A percentile compares a stretch with the other conserved stretches of the same genome.
These are phyloP conservation scores for Parazoanthus swiftii DNA, from an alignment of 92 coral and sea anemone species.

Conservation along the genomic window DNA sequence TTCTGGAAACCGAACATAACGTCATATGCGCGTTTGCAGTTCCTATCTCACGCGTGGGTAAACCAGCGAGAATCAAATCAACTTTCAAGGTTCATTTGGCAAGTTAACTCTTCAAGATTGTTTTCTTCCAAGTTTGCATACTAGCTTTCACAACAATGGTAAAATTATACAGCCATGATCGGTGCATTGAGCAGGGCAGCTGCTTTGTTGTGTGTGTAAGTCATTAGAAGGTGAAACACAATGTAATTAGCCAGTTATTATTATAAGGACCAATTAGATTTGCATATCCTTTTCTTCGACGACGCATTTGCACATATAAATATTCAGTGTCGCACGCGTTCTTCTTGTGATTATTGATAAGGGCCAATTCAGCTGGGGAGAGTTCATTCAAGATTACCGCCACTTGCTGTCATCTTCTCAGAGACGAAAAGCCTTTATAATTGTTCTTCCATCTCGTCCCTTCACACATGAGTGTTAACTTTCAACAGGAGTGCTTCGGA, in stretches of 20 bases:
- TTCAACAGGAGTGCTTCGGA: constrained; percentile 72
- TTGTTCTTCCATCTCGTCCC: constrained; percentile 47
- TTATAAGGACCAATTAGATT: constrained; percentile 99
- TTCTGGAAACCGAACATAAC: constrained; percentile 40
- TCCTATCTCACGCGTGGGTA: constrained; percentile 43
- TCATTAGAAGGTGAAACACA: constrained; percentile 87
- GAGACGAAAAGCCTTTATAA: constrained; percentile 67
- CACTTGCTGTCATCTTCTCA: constrained; percentile 70
- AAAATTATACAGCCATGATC: constrained; percentile 85
- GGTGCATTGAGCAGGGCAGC: constrained; percentile 71
- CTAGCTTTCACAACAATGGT: constrained; percentile 69
- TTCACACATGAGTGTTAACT: constrained; percentile 80
- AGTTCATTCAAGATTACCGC: constrained; percentile 72
- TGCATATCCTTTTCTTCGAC: constrained; percentile 80
- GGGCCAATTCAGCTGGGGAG: constrained; percentile 67
- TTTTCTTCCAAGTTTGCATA: constrained; percentile 37
- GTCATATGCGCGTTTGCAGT: constrained; percentile 29
- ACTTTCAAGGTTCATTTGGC: constrained; percentile 28
- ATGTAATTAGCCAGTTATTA: constrained; percentile 98
- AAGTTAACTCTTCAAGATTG: constrained; percentile 14
- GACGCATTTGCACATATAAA: constrained; percentile 74
- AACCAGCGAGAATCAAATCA: constrained; percentile 20
- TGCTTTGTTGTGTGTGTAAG: constrained; percentile 84
- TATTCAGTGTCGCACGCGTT: constrained; percentile 90
- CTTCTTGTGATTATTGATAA: constrained; percentile 77